phyloP scores from a whole-genome alignment of 2,797 vertebrate species.

The Labeo calbasu region DNA sequence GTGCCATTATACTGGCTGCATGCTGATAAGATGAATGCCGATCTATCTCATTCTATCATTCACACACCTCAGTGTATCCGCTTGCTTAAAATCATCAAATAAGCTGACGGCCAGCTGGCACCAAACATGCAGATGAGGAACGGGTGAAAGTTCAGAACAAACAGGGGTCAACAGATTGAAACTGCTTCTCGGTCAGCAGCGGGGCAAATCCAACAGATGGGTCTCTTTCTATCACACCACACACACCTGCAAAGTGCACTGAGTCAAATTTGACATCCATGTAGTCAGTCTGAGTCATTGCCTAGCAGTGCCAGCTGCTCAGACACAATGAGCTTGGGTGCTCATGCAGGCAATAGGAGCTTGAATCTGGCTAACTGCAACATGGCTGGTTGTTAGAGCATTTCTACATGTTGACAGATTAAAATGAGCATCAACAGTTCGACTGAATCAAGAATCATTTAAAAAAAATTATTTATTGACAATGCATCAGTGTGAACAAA shows the following conservation, averaged over 20 bases:
- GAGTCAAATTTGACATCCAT: background rate
- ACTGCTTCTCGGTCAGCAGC: background rate
- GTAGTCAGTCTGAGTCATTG: background rate
- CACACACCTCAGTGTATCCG: slow-evolving; percentile 9
- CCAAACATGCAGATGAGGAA: background rate
- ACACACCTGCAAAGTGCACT: background rate
- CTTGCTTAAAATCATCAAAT: background rate
- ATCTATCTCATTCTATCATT: slow-evolving; percentile 19
- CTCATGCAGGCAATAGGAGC: background rate
- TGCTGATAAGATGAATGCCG: slow-evolving; percentile 25
- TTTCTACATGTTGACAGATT: background rate
- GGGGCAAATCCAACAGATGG: slow-evolving; percentile 13
- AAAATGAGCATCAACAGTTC: background rate
- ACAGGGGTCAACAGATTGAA: slow-evolving; percentile 27
- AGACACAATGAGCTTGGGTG: background rate
- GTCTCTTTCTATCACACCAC: background rate
- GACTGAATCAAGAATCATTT: background rate
- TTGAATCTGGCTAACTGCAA: background rate
- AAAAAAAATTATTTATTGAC: background rate
- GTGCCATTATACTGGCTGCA: background rate
- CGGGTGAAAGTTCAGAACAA: slow-evolving; percentile 32
- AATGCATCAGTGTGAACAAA: background rate
- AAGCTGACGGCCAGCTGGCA: slow-evolving; percentile 26
- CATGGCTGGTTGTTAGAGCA: background rate
- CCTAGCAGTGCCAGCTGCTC: background rate